Evolutionary conservation across 2,888 invertebrate genomes (phyloP), one percentile per base, ranked within the genome.

Genomic region (Octonoba sinensis): DNA sequence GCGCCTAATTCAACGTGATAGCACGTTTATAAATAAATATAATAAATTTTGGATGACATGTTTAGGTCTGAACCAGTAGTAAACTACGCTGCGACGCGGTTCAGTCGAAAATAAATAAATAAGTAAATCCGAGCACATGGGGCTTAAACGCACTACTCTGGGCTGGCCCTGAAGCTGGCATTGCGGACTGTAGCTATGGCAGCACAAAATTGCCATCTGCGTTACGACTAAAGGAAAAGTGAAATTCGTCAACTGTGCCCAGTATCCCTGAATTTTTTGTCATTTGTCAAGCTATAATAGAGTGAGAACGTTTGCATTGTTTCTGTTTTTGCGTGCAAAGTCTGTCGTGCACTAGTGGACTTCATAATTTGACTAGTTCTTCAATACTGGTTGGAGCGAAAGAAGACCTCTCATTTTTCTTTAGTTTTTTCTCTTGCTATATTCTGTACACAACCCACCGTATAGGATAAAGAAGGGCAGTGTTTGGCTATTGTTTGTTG

Each of bases 251-350:
- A 46, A 16, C 54, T 18, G n/a, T 18, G 54, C 13, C n/a, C 46
- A 71, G 49, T 71, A 71, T 71, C 49, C 59, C 27, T 46, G 59
- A 49, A 60, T 46, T 57, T 36, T 36, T 36, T 36, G 66, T 47
- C 59, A 67, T 75, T 75, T 75, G 66, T 75, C 66, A 66, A 75
- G 66, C 36, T 75, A 57, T 75, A 75, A 75, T 75, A 47, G 77
- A 57, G 77, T 77, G 70, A 77, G 77, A 77, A 70, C 56, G 51
- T 56, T 59, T 56, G 77, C 77, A 77, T 77, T 77, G 77, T 77
- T 77, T 70, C 64, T 64, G 47, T 54, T 70, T 70, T 64, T 71
- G 77, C 77, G 77, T 77, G 77, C 70, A 20, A 56, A 18, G 18
- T 24, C 60, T 64, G 77, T 70, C 70, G 56, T 77, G 77, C 77